Evolutionary conservation across 2,797 vertebrate genomes (phyloP), one percentile per base, ranked within the genome.

Genomic region (Bradypodion ventrale): DNA sequence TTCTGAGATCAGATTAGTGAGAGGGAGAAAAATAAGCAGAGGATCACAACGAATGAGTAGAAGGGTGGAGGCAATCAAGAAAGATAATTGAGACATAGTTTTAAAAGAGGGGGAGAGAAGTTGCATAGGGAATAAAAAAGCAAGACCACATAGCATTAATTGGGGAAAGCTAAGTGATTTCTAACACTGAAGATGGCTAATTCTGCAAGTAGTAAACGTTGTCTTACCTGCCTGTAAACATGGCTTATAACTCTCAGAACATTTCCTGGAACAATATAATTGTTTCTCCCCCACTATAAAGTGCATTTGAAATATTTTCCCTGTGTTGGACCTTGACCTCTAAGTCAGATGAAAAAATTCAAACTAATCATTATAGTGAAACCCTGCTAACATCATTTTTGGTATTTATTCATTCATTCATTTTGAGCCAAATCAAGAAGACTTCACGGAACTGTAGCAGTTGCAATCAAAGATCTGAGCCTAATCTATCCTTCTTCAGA

Each of bases 351-450:
- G 44, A 59, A 44, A 83, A 86, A 86, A 81, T 49, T 83, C 83
- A 87, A 91, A 92, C 90, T 90, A 92, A 92, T 92, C 89, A 89
- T 87, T 0, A 0, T 0, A 0, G 69, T 93, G 84, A 88, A 92
- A 73, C 62, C 90, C 63, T 80, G 91, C 91, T 92, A 93, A 90
- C 56, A 49, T 85, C 46, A 75, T 90, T 88, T 90, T 92, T 80
- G 86, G 78, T 80, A 65, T 72, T 91, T 87, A 68, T 93, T 93
- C 85, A 63, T 93, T 91, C 89, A 90, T 87, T 85, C 82, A 72
- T 92, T 87, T 88, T 82, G 72, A 92, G 15, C 87, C 89, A 90
- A 92, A 93, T 92, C 91, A 90, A 92, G 80, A 78, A 72, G 37
- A 68, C 37, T 0, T 0, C 69, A 19, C 52, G 73, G 63, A 87